phyloP scores from a whole-genome alignment of 1,140 invertebrate genomes.

The Asbolus verrucosus region DNA sequence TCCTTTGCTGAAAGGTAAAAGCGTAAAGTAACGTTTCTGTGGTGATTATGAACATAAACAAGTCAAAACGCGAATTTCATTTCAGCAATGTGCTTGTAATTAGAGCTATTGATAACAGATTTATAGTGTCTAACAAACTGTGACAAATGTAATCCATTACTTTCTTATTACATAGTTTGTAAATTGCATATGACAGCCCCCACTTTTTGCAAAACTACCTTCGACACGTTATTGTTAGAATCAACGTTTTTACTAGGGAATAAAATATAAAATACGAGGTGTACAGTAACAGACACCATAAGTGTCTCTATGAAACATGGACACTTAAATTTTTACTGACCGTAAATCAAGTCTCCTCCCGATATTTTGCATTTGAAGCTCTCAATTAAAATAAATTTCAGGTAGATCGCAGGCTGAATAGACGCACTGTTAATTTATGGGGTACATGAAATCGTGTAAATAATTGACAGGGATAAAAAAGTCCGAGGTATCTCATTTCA shows the following conservation, averaged over 20 bases:
- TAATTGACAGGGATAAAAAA: too few species aligned
- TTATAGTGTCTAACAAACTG: neutral
- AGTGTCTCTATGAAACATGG: slow-evolving; percentile 25
- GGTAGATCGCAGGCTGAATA: slow-evolving; percentile 1
- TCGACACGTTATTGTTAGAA: too few species aligned
- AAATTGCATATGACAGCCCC: too few species aligned
- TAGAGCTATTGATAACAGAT: slow-evolving; percentile 5
- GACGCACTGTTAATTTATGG: slow-evolving; percentile 11
- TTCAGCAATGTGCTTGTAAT: neutral
- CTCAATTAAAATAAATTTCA: slow-evolving; percentile 29
- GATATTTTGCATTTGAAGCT: slow-evolving; percentile 25
- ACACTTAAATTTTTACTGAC: slow-evolving; percentile 24
- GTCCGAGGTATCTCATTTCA: too few species aligned
- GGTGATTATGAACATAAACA: neutral
- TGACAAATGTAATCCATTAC: slow-evolving; percentile 18
- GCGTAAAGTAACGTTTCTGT: neutral
- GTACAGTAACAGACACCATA: slow-evolving; percentile 25
- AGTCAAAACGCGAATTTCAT: neutral
- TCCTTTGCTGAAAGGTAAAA: neutral
- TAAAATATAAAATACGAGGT: slow-evolving; percentile 22
- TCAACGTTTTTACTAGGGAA: neutral
- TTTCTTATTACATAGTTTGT: too few species aligned
- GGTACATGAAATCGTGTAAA: neutral
- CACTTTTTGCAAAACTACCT: too few species aligned
- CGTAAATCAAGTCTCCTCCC: slow-evolving; percentile 6